These are phyloP conservation scores for Lucinisca nassula DNA, from an alignment of 2,888 invertebrate species.

Conservation along the genomic window DNA sequence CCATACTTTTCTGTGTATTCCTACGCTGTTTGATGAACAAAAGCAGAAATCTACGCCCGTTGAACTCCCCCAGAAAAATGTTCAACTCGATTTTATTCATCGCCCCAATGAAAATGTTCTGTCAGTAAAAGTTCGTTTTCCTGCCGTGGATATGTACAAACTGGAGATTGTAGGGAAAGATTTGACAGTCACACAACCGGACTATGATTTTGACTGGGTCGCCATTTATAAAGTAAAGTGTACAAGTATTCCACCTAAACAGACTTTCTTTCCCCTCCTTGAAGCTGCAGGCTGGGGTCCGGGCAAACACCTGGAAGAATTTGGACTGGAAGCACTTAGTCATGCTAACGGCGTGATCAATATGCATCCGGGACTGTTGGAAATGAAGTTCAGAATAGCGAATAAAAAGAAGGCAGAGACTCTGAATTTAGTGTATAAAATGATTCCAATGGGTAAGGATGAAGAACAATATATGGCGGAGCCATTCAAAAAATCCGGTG, in stretches of 20 bases:
- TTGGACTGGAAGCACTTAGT: slow-evolving; percentile 64
- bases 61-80: slow-evolving; percentile 71
- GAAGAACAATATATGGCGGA: slow-evolving; percentile 35
- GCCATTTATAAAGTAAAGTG: slow-evolving; percentile 78
- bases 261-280: slow-evolving; percentile 79
- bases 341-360: slow-evolving; percentile 66
- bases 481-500: slow-evolving; percentile 57
- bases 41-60: slow-evolving; percentile 61
- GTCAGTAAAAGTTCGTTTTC: slow-evolving; percentile 76
- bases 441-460: slow-evolving; percentile 56
- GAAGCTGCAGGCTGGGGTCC: slow-evolving; percentile 85
- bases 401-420: slow-evolving; percentile 61
- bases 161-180: slow-evolving; percentile 85
- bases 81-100: slow-evolving; percentile 78
- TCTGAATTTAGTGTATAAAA: slow-evolving; percentile 50
- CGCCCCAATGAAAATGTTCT: slow-evolving; percentile 75
- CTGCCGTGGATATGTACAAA: slow-evolving; percentile 79
- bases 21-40: slow-evolving; percentile 74
- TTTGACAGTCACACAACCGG: slow-evolving; percentile 67
- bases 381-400: slow-evolving; percentile 62
- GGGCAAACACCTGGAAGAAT: slow-evolving; percentile 66
- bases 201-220: slow-evolving; percentile 80
- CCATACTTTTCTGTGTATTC: slow-evolving; percentile 78
- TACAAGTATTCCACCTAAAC: slow-evolving; percentile 69
- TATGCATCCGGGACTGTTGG: slow-evolving; percentile 63